Evolutionary conservation across 2,113 vertebrate genomes (phyloP), one percentile per base, ranked within the genome.

Genomic region (Phylloscopus whistleri): DNA sequence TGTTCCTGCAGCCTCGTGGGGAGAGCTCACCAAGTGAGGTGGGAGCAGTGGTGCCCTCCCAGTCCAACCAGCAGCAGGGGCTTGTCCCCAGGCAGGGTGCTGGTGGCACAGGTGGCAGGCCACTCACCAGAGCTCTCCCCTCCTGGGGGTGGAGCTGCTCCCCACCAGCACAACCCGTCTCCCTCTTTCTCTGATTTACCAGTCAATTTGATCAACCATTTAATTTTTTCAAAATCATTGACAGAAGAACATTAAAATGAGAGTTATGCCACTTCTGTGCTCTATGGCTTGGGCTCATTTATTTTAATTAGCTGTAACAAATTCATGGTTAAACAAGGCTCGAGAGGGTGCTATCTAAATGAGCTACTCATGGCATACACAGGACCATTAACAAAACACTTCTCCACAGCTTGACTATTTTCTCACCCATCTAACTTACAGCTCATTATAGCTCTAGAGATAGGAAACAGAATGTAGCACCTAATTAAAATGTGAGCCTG

Each of bases 251-350:
- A 91, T 92, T 96, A 90, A 76, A 80, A 88, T 52, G 52, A 78
- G 72, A 94, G 68, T 93, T 93, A 81, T 84, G 44, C 64, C 89
- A 89, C 73, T 94, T 95, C 41, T 76, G 28, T 7, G 7, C 55
- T 85, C 70, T 82, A 35, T 76, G 73, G 84, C 56, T 79, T 96
- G 74, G 84, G 80, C 82, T 95, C 75, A 78, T 96, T 96, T 94
- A 92, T 94, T 96, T 95, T 96, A 96, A 96, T 94, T 87, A 94
- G 82, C 68, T 90, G 77, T 89, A 93, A 95, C 82, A 93, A 96
- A 96, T 96, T 90, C 87, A 75, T 49, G 66, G 69, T 94, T 96
- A 93, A 96, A 96, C 92, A 93, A 96, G 91, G 87, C 93, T 96
- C 59, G 0, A 95, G 94, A 93, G 89, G 67, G 76, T 94, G 95